Evolutionary conservation across 2,888 invertebrate species (phyloP), one percentile per base, ranked within the genome.

Genomic region (Thymelicus lineola): DNA sequence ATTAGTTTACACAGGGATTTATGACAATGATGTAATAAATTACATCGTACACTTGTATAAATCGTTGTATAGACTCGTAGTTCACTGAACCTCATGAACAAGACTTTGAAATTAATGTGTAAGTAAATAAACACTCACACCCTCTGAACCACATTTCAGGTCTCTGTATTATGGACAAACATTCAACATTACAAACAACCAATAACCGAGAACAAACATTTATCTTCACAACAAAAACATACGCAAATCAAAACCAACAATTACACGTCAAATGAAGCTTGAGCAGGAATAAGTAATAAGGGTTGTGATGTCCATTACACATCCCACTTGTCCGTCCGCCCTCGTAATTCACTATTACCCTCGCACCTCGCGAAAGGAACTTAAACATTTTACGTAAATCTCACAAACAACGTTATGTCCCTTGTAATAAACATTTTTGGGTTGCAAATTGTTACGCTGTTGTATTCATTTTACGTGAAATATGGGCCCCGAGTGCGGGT

Each of bases 341-440:
- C 42, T 12, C 42, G 53, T 63, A 69, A 63, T 69, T 63, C 63
- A 71, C 64, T 61, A 70, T 70, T 63, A 70, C 63, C 42, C 57
- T 58, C 67, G 28, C 70, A 66, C 65, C 70, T 66, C 63, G 63
- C 60, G 57, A 71, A 71, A 17, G 48, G 67, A 61, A 69, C 61
- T 38, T 62, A 28, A 55, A 63, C 63, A 69, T 69, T 68, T 68
- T 68, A 62, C 46, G 69, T 12, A 38, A 58, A 60, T 53, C 59
- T 60, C 63, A 63, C 69, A 69, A 72, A 62, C 38, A 59, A 60
- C 73, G 64, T 69, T 72, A 68, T 65, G 68, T 72, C 58, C 63
- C 69, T 58, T 66, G 65, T 71, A 65, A 71, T 71, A 68, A 71
- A 72, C 68, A 72, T 72, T 64, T 68, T 71, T 72, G 71, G 60